These are phyloP conservation scores for Anser brachyrhynchus DNA, from an alignment of 2,113 vertebrate genomes.

Conservation along the genomic window DNA sequence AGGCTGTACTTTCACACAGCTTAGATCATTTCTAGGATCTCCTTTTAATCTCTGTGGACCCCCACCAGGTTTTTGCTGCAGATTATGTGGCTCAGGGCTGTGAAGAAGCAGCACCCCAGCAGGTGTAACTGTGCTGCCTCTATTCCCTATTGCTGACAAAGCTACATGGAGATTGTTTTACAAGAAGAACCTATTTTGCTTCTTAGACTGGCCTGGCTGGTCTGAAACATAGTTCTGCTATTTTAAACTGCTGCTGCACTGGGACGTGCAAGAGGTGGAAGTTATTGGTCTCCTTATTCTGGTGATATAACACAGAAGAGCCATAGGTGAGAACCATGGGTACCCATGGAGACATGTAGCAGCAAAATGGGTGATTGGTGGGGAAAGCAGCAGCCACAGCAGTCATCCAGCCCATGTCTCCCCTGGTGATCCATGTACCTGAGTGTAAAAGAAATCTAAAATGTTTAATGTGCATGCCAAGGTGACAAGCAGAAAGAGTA, in stretches of 20 bases:
- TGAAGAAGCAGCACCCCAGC: background rate
- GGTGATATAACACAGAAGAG: background rate
- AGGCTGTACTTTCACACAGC: background rate
- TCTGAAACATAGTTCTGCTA: background rate
- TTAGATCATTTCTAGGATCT: background rate
- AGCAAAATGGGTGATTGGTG: rapidly evolving
- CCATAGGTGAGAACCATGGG: background rate
- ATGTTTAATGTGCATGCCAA: background rate
- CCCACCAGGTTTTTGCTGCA: background rate
- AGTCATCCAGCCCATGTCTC: background rate
- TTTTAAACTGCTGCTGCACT: background rate
- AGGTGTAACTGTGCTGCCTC: background rate
- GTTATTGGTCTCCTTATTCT: background rate
- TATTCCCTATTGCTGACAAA: background rate
- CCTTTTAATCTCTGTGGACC: background rate
- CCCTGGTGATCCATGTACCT: background rate
- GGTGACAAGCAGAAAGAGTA: background rate
- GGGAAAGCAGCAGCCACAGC: background rate
- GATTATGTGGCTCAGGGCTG: background rate
- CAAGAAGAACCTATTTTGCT: background rate
- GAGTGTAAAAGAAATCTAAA: background rate
- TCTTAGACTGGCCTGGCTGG: background rate
- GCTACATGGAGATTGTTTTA: background rate
- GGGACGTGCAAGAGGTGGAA: background rate
- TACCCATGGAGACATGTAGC: rapidly evolving